Conservation (phyloP, 1,140 invertebrate species). For the Gryon sp. region DNA sequence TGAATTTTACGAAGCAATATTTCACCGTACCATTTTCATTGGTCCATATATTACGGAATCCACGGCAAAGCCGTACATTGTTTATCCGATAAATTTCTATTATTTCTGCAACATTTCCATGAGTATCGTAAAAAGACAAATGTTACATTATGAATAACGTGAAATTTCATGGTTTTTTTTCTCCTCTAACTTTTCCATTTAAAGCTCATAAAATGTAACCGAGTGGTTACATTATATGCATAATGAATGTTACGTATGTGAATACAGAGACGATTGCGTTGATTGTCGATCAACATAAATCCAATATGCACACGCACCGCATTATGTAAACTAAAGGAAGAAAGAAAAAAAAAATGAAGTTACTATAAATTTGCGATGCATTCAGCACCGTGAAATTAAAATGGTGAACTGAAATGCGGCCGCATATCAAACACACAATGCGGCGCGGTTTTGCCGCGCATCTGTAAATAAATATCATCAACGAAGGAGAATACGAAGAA, state of each 20-base stretch:
- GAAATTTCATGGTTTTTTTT: too few relatives aligned
- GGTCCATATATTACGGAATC: too few relatives aligned
- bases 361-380: conserved; percentile 63
- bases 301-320: conserved; percentile 53
- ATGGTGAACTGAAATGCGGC: conserved; percentile 44
- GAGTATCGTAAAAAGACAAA: too few relatives aligned
- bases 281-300: conserved; percentile 61
- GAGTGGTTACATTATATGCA: conserved; percentile 35
- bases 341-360: too few relatives aligned
- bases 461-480: conserved; percentile 57
- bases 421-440: conserved; percentile 61
- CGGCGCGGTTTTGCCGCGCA: conserved; percentile 29
- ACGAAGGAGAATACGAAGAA: too few relatives aligned
- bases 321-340: conserved; percentile 55
- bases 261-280: conserved; percentile 27
- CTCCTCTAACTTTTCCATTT: too few relatives aligned
- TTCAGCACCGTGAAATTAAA: conserved; percentile 72
- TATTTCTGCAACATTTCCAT: too few relatives aligned
- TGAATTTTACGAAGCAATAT: too few relatives aligned
- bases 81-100: too few relatives aligned
- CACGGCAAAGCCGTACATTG: too few relatives aligned
- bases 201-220: conserved; percentile 39
- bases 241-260: conserved; percentile 49
- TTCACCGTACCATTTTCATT: too few relatives aligned
- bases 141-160: not conserved